Evolutionary conservation across 2,797 vertebrate species (phyloP), one percentile per base, ranked within the genome.

Genomic region (Trematomus bernacchii): DNA sequence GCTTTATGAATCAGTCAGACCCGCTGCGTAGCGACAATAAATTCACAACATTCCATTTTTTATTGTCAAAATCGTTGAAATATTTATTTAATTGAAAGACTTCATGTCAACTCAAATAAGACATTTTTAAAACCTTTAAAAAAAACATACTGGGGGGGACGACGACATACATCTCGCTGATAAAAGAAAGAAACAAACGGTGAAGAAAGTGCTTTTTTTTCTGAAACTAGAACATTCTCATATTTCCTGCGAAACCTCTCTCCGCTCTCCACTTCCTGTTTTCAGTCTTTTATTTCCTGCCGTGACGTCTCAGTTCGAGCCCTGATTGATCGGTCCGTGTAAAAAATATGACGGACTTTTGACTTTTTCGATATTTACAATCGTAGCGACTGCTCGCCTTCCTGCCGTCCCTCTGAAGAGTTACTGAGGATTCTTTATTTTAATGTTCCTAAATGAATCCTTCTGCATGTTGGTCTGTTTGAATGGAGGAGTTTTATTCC

Each of bases 21-120:
- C 37, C n/a, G 23, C 48, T 12, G 27, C 8, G 13, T 30, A 3
- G 4, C 4, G 9, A 70, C 48, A 53, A 78, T 2, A 71, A 77
- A 69, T 0, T 9, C 15, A 19, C 33, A 27, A 71, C 3, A 12
- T 19, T 3, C 3, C 2, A 2, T 23, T 11, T 9, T 69, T 78
- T 84, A 72, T 73, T 83, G 80, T 88, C 87, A 92, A 91, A 92
- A 91, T 37, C 70, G 67, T 85, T 91, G 77, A 88, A 91, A 86
- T 88, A 80, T 93, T 93, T 92, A 91, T 91, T 91, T 30, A 83
- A 86, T 82, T 91, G 78, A 93, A 90, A 90, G 82, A 86, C 80
- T 80, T 74, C 30, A 72, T 59, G 48, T 84, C 84, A 91, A 91
- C 87, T 85, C 77, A 83, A 87, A 87, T 83, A 87, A 87, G 79